A percentile compares a stretch with the other conserved stretches of the same genome.
Evolutionary conservation across 1,140 invertebrate genomes (phyloP).

Genomic region (Drosophila pseudoobscura): DNA sequence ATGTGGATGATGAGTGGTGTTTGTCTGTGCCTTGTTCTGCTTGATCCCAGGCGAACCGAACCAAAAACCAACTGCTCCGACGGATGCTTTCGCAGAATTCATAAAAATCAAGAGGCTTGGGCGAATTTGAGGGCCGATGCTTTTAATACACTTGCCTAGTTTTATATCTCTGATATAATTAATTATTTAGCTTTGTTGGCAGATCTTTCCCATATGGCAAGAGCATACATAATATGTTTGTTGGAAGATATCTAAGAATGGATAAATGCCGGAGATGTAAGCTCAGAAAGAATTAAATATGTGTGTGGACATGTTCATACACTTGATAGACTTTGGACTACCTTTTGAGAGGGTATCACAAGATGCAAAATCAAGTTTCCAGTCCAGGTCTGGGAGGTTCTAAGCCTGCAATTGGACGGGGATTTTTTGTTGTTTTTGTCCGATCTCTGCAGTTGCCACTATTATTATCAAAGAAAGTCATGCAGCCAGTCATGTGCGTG

Average conservation of each 20-base stretch:
- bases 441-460: conserved; percentile 12
- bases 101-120: conserved; percentile 3
- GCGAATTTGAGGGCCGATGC: too few relatives aligned
- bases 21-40: conserved; percentile 24
- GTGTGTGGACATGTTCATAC: too few relatives aligned
- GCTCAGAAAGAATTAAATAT: too few relatives aligned
- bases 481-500: conserved; percentile 24
- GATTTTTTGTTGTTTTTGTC: conserved; percentile 15
- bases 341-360: background rate
- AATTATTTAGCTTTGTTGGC: too few relatives aligned
- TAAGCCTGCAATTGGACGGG: conserved; percentile 35
- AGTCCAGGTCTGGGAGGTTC: conserved; percentile 20
- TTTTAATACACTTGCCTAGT: too few relatives aligned
- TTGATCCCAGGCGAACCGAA: background rate
- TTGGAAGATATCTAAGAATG: too few relatives aligned
- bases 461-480: conserved; percentile 52
- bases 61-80: background rate
- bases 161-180: too few relatives aligned
- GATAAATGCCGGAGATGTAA: too few relatives aligned
- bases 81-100: conserved; percentile 8
- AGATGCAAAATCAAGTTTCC: conserved; percentile 37
- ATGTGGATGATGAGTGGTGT: conserved; percentile 15
- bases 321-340: too few relatives aligned
- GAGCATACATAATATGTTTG: too few relatives aligned
- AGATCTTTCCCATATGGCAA: too few relatives aligned